Evolutionary conservation across 2,888 invertebrate genomes (phyloP), one percentile per base, ranked within the genome.

Genomic region (Microctonus hyperodae): DNA sequence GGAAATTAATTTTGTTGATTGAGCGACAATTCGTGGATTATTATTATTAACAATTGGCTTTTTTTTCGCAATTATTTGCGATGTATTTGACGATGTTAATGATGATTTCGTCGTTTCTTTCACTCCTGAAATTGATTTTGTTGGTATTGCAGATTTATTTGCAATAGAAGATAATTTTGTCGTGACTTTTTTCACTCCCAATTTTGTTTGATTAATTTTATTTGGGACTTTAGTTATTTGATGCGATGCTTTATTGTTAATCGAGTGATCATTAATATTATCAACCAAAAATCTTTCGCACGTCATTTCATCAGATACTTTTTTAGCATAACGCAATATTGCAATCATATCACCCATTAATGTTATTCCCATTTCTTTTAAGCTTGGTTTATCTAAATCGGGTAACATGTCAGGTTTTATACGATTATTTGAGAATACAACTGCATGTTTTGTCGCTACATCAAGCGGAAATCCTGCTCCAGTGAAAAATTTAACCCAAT

Each of bases 401-500:
- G 91, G 85, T 62, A 96, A 82, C 96, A 96, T 96, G 75, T 94
- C 92, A 72, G 89, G 90, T 79, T 92, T 91, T 69, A 96, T 96
- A 31, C 96, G 88, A 83, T 96, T 94, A 79, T 95, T 93, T 0
- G 91, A 90, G 81, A 96, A 96, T 7, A 92, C 91, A 23, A 94
- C 88, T 0, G 96, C 95, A 84, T 96, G 95, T 67, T 91, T 91
- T 0, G 93, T 92, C 0, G 93, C 90, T 59, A 91, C 91, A 56
- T 91, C 90, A 0, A 90, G 87, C 0, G 94, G 93, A 72, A 96
- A 92, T 1, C 95, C 94, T 11, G 95, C 92, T 50, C 91, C 90
- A 62, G 90, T 90, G 85, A 96, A 96, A 81, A 96, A 96, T 75
- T 89, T 91, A 33, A 95, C 90, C 96, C 96, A 96, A 83, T 89